phyloP scores from a whole-genome alignment of 2,797 vertebrate species.

The Orestias chungarensis region DNA sequence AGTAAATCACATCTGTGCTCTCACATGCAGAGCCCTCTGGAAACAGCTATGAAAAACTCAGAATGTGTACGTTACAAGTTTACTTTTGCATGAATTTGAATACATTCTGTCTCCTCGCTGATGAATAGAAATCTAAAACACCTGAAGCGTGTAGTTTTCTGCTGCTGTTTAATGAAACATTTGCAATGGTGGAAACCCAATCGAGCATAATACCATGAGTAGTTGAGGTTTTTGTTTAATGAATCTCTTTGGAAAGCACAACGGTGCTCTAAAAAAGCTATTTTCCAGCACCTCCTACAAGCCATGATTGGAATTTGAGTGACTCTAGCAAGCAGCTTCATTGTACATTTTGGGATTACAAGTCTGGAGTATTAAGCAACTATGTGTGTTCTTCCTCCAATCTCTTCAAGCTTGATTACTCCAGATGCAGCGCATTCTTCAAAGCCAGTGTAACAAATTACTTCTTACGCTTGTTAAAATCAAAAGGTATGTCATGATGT shows the following conservation, averaged over 20 bases:
- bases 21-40: background rate
- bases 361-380: constrained; percentile 40
- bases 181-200: constrained; percentile 2
- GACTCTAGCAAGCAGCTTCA: constrained; percentile 42
- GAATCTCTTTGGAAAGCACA: constrained; percentile 32
- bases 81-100: background rate
- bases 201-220: constrained; percentile 30
- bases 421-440: constrained; percentile 31
- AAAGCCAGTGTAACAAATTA: constrained; percentile 50
- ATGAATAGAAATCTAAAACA: background rate
- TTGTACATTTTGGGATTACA: constrained; percentile 46
- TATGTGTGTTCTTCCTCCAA: constrained; percentile 56
- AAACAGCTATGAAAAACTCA: background rate
- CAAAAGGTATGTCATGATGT: constrained; percentile 68
- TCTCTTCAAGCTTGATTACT: constrained; percentile 53
- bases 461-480: constrained; percentile 47
- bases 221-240: constrained; percentile 16
- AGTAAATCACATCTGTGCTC: background rate
- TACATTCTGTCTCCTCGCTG: background rate
- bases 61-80: background rate
- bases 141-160: constrained; percentile 5
- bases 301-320: constrained; percentile 45
- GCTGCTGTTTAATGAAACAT: constrained; percentile 3
- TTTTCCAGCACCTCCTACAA: constrained; percentile 22
- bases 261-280: constrained; percentile 19